phyloP scores from a whole-genome alignment of 2,113 vertebrate genomes.

The Tachycineta bicolor region DNA sequence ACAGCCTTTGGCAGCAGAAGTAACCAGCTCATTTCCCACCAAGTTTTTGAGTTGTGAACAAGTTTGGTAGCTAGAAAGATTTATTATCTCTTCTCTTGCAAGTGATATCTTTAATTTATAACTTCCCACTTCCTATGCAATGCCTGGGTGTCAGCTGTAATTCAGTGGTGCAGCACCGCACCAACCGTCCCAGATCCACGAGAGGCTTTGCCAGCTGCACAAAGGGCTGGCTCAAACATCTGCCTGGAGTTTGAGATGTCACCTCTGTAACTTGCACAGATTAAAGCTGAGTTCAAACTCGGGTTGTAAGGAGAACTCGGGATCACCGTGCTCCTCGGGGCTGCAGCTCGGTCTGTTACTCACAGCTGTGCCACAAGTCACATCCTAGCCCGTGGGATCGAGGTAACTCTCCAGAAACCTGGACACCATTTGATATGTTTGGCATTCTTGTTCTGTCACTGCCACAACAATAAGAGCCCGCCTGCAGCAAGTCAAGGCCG shows the following conservation, averaged over 20 bases:
- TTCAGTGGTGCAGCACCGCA: background rate
- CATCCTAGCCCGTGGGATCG: background rate
- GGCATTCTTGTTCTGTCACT: background rate
- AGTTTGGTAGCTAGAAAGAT: background rate
- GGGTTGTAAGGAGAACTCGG: background rate
- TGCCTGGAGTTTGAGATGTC: background rate
- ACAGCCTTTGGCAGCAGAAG: background rate
- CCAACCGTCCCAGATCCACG: background rate
- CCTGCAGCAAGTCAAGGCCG: background rate
- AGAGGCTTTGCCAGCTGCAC: background rate
- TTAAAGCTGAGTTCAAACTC: background rate
- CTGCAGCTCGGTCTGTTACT: background rate
- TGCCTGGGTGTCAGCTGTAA: background rate
- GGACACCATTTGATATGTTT: background rate
- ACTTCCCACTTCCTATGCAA: background rate
- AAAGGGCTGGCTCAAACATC: background rate
- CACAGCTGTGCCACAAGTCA: background rate
- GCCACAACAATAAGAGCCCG: background rate
- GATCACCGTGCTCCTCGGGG: background rate
- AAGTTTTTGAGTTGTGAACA: background rate
- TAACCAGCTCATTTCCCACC: background rate
- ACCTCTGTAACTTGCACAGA: background rate
- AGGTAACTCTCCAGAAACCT: constrained; percentile 15
- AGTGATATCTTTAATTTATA: background rate
- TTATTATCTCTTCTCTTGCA: background rate